Evolutionary conservation across 2,888 invertebrate genomes (phyloP), one percentile per base, ranked within the genome.

Genomic region (Chrysolina oricalcia): DNA sequence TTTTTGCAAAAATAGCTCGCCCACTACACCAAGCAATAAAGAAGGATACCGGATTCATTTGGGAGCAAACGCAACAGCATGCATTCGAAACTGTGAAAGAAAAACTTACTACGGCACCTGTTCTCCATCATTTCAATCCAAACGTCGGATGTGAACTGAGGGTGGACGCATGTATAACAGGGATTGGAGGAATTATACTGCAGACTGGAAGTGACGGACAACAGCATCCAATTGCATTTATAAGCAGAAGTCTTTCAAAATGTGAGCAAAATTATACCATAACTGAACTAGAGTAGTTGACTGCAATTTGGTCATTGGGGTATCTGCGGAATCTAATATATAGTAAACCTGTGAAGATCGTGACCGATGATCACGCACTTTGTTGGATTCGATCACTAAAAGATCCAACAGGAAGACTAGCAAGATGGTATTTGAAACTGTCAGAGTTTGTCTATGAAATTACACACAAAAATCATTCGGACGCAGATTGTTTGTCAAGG

Each of bases 171-270:
- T 15, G 46, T 17, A 56, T n/a, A n/a, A n/a, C n/a, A n/a, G n/a
- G n/a, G n/a, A n/a, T n/a, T n/a, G n/a, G n/a, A n/a, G n/a, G n/a
- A n/a, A n/a, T n/a, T n/a, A n/a, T n/a, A n/a, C n/a, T n/a, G n/a
- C n/a, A n/a, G n/a, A n/a, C n/a, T n/a, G n/a, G n/a, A n/a, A n/a
- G 67, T 53, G 73, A 77, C 5, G 75, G 78, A 23, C 10, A 66
- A 23, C 73, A 77, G 23, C 77, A 80, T 56, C n/a, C n/a, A n/a
- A n/a, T n/a, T n/a, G n/a, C n/a, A n/a, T n/a, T n/a, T n/a, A n/a
- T n/a, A n/a, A n/a, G n/a, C n/a, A n/a, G n/a, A n/a, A n/a, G n/a
- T n/a, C n/a, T n/a, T n/a, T n/a, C n/a, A n/a, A n/a, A n/a, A n/a
- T n/a, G n/a, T n/a, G n/a, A n/a, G n/a, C n/a, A n/a, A n/a, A n/a